Base-by-base conservation (phyloP, 1,140 invertebrate genomes). In the Zaprionus davidi region DNA sequence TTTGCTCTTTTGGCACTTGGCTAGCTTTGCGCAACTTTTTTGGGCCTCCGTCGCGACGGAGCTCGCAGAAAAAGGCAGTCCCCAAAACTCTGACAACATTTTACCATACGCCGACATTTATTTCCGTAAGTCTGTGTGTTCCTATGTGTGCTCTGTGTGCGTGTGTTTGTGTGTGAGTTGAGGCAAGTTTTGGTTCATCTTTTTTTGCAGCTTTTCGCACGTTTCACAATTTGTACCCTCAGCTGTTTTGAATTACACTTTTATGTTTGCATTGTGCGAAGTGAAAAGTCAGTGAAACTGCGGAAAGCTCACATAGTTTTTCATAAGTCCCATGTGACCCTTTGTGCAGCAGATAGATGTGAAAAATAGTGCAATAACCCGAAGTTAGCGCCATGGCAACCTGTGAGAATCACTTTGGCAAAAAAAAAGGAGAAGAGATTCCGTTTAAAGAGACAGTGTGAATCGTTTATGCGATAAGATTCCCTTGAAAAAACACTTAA, bases 191-290 rank as follows among this genome's bases (percentile, higher is more conserved):
- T 88, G 78, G 71, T 78, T 81, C 73, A 75, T 81, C 55, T 76
- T 78, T 74, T 41, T 44, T 57, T 71, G 57, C 57, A 75, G 49
- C 62, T 81, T 78, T 78, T 65, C 55, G 68, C 78, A 88, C 78
- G 80, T 82, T 86, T 20, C 28, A 68, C 77, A 76, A 80, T 78
- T 88, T 81, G 68, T 78, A 75, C 51, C 46, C 78, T 73, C 71
- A 76, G 68, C 81, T 88, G 63, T 84, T 88, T 83, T 83, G 78
- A 81, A 88, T 88, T 88, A 78, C 65, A 81, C 76, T 81, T 86
- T 78, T 71, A 71, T 80, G 77, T 81, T 82, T 82, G 66, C 70
- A 58, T 67, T 49, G 36, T 49, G 36, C 26, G 44, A 56, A 38
- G 62, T 67, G 64, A 73, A 73, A 67, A 77, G 70, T 49, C 62